phyloP scores from a whole-genome alignment of 2,888 invertebrate species.

The Scaptomyza polygonia region DNA sequence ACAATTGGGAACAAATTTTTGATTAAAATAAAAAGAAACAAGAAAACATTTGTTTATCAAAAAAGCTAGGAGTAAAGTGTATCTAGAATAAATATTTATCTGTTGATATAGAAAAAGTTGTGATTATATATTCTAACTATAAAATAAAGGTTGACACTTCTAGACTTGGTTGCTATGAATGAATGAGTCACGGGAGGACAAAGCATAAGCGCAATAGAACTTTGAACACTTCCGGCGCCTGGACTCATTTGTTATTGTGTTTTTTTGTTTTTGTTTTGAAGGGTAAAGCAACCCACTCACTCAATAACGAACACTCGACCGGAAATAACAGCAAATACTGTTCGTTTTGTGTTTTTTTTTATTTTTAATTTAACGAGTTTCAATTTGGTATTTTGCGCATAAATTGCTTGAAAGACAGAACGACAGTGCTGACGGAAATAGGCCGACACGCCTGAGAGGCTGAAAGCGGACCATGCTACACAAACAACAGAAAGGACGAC shows the following conservation, averaged over 20 bases:
- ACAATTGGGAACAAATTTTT: not conserved
- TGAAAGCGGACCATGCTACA: constrained; percentile 45
- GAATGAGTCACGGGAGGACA: constrained; percentile 21
- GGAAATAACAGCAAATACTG: constrained; percentile 59
- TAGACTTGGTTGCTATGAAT: not conserved
- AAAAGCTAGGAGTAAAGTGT: not conserved
- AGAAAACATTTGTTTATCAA: not conserved
- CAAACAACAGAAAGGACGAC: constrained; percentile 8
- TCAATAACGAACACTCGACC: constrained; percentile 46
- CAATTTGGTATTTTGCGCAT: constrained; percentile 57
- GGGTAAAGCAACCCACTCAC: constrained; percentile 46
- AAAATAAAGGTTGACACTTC: no score
- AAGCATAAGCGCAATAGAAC: not conserved
- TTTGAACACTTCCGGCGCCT: constrained; percentile 33
- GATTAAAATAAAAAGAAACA: not conserved
- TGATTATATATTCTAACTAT: no score
- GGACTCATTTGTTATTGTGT: not conserved
- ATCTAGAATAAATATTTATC: no score
- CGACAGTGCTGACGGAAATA: constrained; percentile 70
- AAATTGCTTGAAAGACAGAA: constrained; percentile 51
- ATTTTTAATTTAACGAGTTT: constrained; percentile 45
- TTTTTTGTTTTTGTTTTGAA: no score
- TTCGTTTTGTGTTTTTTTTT: constrained; percentile 33
- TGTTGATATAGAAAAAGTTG: no score
- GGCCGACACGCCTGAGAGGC: constrained; percentile 78